Conservation (phyloP, 2,888 invertebrate species). For the Halocaridina rubra region DNA sequence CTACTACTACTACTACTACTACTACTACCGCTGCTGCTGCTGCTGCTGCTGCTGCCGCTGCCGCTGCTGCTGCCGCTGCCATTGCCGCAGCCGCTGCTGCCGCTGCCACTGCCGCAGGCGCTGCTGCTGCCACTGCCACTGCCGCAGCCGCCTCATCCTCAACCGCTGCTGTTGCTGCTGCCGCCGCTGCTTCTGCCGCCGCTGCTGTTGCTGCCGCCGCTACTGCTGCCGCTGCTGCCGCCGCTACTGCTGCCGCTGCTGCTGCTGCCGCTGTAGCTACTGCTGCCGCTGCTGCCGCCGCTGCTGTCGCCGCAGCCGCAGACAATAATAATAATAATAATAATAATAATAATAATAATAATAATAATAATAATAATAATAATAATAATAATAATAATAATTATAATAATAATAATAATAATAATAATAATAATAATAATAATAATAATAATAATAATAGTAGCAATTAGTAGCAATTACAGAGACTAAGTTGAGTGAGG, state of each 20-base stretch:
- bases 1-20: not conserved
- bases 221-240: not conserved
- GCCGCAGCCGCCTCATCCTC: not conserved
- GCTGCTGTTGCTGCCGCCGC: not conserved
- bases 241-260: not conserved
- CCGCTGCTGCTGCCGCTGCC: not conserved
- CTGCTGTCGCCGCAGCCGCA: not conserved
- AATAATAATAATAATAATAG: no score
- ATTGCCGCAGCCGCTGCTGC: constrained; percentile 1
- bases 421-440: no score
- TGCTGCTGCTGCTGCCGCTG: constrained; percentile 5
- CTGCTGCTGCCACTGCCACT: not conserved
- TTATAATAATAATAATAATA: no score
- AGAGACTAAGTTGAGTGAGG: no score
- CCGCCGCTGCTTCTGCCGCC: not conserved
- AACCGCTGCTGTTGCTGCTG: not conserved
- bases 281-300: not conserved
- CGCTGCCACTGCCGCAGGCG: not conserved
- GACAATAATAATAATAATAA: no score
- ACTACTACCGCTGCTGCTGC: not conserved
- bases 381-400: no score
- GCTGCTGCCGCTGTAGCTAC: not conserved
- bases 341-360: no score
- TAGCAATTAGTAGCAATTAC: no score
- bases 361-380: no score